These are phyloP conservation scores for Unio pictorum DNA, from an alignment of 2,888 invertebrate genomes.

Conservation along the genomic window DNA sequence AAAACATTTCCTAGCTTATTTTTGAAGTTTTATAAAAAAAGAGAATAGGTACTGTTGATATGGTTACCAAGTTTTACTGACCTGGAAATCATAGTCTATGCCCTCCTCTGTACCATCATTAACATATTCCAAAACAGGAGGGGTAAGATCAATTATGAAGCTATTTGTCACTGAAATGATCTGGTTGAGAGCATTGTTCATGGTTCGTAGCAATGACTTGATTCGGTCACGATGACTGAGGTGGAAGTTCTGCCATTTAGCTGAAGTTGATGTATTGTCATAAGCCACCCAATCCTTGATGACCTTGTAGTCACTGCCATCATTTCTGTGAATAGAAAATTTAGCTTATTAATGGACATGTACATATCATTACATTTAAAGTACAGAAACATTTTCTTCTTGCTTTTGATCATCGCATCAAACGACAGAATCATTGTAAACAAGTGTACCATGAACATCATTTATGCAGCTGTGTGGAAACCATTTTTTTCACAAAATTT, in stretches of 20 bases:
- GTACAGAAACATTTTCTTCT: too few species aligned
- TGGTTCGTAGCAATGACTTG: conserved; percentile 36
- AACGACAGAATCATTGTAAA: too few species aligned
- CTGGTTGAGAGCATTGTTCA: conserved; percentile 47
- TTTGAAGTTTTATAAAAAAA: too few species aligned
- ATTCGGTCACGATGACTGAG: conserved; percentile 47
- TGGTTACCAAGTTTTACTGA: background rate
- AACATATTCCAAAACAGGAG: conserved; percentile 38
- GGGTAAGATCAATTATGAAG: conserved; percentile 53
- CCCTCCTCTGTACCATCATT: conserved; percentile 36
- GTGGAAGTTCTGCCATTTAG: conserved; percentile 52
- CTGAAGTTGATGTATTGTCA: conserved; percentile 16
- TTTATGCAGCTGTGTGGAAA: too few species aligned
- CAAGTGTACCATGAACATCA: too few species aligned
- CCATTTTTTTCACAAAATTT: too few species aligned
- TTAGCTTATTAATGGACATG: too few species aligned
- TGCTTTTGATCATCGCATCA: too few species aligned
- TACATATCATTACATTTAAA: too few species aligned
- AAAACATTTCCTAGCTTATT: too few species aligned
- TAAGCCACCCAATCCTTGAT: conserved; percentile 34
- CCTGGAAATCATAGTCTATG: conserved; percentile 46
- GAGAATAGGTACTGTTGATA: too few species aligned
- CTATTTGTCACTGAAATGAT: conserved; percentile 30
- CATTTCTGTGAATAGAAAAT: conserved; percentile 1
- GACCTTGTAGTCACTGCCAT: conserved; percentile 15